Percentiles rank a stretch among this genome's conserved stretches.
Conservation (phyloP, 1,140 invertebrate genomes). For the Platorchestia sp. region DNA sequence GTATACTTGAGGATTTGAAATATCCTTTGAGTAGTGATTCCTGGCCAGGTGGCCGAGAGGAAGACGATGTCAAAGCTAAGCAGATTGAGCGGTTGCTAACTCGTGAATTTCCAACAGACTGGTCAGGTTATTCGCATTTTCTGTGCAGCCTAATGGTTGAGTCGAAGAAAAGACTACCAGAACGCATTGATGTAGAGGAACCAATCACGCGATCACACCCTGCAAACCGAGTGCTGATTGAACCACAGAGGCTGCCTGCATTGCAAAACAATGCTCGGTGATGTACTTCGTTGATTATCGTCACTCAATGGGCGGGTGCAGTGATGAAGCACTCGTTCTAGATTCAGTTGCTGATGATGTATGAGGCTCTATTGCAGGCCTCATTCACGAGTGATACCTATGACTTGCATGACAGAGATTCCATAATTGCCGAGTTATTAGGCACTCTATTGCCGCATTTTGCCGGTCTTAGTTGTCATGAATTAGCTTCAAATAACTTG, state of each 20-base stretch:
- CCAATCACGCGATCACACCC: not conserved
- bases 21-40: not conserved
- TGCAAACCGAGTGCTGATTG: not conserved
- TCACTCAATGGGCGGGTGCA: not conserved
- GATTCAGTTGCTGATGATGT: not conserved
- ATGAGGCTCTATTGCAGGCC: not conserved
- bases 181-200: not conserved
- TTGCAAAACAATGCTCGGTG: not conserved
- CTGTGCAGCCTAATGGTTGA: not conserved
- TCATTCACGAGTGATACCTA: not conserved
- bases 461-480: too few species aligned
- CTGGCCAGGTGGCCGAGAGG: not conserved
- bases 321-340: not conserved
- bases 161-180: not conserved
- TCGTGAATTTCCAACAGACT: not conserved
- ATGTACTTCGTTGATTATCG: not conserved
- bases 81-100: not conserved
- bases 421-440: not conserved
- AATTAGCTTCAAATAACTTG: too few species aligned
- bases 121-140: not conserved
- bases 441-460: not conserved
- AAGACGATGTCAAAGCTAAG: not conserved
- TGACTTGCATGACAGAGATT: not conserved
- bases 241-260: not conserved
- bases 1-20: not conserved